phyloP scores from a whole-genome alignment of 1,140 invertebrate genomes.

The Uloborus diversus region DNA sequence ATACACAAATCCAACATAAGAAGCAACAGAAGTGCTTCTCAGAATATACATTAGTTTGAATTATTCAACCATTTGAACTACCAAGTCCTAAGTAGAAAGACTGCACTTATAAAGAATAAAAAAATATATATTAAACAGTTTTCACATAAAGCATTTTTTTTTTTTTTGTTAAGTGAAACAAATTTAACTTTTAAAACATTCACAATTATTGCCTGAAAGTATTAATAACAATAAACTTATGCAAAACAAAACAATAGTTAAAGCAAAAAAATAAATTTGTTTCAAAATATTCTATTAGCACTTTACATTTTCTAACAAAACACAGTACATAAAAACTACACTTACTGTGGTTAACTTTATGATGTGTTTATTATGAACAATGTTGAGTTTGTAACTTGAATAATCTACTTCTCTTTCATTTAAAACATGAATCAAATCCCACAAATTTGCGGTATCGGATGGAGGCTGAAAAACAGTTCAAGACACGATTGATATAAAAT shows the following conservation, averaged over 20 bases:
- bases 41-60: no score
- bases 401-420: constrained; percentile 63
- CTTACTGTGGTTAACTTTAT: constrained; percentile 64
- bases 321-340: constrained; percentile 1
- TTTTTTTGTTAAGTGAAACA: background rate
- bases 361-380: constrained; percentile 67
- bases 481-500: background rate
- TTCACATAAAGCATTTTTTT: no score
- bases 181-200: background rate
- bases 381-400: constrained; percentile 64
- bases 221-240: background rate
- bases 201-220: background rate
- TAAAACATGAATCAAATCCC: constrained; percentile 66
- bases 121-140: no score
- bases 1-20: no score
- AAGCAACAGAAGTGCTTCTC: no score
- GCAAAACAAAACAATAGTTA: background rate
- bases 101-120: no score
- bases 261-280: background rate
- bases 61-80: no score
- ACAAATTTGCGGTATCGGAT: constrained; percentile 65
- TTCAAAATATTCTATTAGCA: background rate
- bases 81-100: no score
- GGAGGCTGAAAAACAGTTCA: constrained; percentile 61
- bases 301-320: background rate